Evolutionary conservation across 2,797 vertebrate species (phyloP).

Genomic region (Sebastes jordani): DNA sequence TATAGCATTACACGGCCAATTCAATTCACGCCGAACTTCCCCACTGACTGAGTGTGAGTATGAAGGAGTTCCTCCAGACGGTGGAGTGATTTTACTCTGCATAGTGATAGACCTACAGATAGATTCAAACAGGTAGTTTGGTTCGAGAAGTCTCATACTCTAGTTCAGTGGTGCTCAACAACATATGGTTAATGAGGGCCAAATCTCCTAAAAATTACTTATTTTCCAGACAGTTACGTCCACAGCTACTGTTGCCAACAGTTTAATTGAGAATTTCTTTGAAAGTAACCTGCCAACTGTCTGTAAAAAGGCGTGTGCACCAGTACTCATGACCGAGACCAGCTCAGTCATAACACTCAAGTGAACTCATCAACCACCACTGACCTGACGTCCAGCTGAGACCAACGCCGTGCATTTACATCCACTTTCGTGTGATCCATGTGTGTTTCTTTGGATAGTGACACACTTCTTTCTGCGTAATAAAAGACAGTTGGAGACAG

Average conservation of each 20-base stretch:
- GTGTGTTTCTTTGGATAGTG: not conserved
- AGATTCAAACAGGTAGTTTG: not conserved
- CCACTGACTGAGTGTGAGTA: constrained; percentile 21
- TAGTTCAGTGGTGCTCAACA: not conserved
- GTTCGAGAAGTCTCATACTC: not conserved
- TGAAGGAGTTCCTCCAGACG: constrained; percentile 28
- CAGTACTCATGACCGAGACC: not conserved
- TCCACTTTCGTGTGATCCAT: not conserved
- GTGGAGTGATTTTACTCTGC: constrained; percentile 32
- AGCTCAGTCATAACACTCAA: not conserved
- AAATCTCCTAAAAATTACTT: too few species aligned
- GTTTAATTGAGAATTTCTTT: not conserved
- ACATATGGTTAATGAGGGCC: not conserved
- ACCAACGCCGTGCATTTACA: not conserved
- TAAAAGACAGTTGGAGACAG: not conserved
- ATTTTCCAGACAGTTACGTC: not conserved
- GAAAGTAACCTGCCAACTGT: not conserved
- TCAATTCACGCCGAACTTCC: constrained; percentile 48
- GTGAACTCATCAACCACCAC: not conserved
- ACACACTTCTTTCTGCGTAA: not conserved
- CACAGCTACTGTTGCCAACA: not conserved
- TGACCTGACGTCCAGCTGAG: not conserved
- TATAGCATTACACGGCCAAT: constrained; percentile 68
- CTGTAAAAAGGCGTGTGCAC: not conserved
- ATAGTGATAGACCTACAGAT: not conserved